Evolutionary conservation across 2,888 invertebrate species (phyloP).

Genomic region (Temnothorax unifasciatus): DNA sequence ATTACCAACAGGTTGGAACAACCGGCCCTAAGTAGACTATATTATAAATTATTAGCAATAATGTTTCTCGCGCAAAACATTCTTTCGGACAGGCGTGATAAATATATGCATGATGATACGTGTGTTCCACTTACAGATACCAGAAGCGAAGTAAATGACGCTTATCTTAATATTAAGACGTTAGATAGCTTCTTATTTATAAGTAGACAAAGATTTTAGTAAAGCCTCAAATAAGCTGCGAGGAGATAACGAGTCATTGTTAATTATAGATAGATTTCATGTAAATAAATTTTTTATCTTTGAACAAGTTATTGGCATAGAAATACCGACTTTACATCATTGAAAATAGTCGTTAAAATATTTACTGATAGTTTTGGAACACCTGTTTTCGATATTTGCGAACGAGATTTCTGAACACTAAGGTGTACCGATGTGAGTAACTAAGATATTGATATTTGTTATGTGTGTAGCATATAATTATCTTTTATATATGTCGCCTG

Average conservation of each 20-base stretch:
- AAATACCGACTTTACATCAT: neutral
- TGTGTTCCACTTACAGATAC: neutral
- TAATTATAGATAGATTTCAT: neutral
- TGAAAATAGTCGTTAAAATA: neutral
- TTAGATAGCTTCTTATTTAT: conserved; percentile 4
- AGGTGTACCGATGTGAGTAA: neutral
- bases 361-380: neutral
- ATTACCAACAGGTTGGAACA: too few species aligned
- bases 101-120: neutral
- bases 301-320: neutral
- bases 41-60: neutral
- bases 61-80: neutral
- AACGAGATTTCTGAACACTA: neutral
- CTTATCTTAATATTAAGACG: neutral
- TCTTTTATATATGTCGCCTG: too few species aligned
- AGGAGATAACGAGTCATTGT: neutral
- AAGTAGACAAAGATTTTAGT: neutral
- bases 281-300: conserved; percentile 10
- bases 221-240: neutral
- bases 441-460: neutral
- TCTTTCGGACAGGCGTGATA: neutral
- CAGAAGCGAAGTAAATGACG: neutral
- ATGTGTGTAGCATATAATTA: conserved; percentile 1
- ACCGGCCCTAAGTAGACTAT: neutral
- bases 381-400: neutral